These are phyloP conservation scores for Biston stratarius DNA, from an alignment of 2,888 invertebrate species.

Conservation along the genomic window DNA sequence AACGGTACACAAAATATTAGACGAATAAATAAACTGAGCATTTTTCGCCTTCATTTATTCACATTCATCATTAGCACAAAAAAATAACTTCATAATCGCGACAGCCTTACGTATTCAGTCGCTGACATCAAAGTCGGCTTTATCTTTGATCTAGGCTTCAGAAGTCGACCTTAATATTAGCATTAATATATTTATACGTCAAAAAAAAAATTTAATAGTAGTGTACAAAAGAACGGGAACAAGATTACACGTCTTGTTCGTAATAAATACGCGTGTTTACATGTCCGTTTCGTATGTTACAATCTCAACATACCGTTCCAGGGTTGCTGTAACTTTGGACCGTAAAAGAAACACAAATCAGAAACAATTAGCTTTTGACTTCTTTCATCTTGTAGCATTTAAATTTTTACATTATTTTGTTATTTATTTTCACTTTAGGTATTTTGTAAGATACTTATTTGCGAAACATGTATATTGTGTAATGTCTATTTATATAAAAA, in stretches of 20 bases:
- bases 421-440: too few species aligned
- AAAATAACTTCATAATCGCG: constrained; percentile 59
- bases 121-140: constrained; percentile 72
- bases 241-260: constrained; percentile 35
- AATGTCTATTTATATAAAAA: too few species aligned
- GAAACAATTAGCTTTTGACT: neutral
- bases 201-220: constrained; percentile 37
- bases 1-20: constrained; percentile 13
- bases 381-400: neutral
- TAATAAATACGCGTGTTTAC: constrained; percentile 60
- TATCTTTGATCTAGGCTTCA: constrained; percentile 73
- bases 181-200: constrained; percentile 47
- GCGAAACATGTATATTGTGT: too few species aligned
- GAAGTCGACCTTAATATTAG: constrained; percentile 53
- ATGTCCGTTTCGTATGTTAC: constrained; percentile 47
- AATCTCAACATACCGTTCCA: constrained; percentile 27
- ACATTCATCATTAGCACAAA: constrained; percentile 39
- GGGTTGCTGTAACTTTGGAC: constrained; percentile 8
- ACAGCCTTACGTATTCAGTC: constrained; percentile 64
- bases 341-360: constrained; percentile 2
- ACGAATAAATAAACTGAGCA: constrained; percentile 14
- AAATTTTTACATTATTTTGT: neutral
- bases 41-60: constrained; percentile 22
- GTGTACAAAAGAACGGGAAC: constrained; percentile 33
- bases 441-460: too few species aligned